A percentile compares a stretch with the other conserved stretches of the same genome.
phyloP scores from a whole-genome alignment of 2,797 vertebrate genomes.

The Mus caroli region DNA sequence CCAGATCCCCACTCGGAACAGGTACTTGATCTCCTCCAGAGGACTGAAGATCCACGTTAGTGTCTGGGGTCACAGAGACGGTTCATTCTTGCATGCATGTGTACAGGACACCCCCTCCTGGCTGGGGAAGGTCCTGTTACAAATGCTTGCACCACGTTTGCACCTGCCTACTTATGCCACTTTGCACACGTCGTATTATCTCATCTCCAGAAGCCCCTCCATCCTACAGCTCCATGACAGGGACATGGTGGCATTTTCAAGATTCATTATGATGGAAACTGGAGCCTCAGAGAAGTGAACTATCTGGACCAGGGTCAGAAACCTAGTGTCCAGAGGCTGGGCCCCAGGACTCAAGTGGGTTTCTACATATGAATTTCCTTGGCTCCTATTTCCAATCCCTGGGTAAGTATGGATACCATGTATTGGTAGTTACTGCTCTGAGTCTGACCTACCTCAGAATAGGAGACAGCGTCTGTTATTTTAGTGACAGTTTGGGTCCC shows the following conservation, averaged over 20 bases:
- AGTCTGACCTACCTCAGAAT: not conserved
- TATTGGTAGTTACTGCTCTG: not conserved
- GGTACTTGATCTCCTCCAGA: slow-evolving; percentile 89
- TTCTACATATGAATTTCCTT: not conserved
- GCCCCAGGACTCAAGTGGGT: not conserved
- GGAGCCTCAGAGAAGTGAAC: not conserved
- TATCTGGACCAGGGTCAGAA: not conserved
- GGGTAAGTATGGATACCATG: not conserved
- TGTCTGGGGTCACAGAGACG: slow-evolving; percentile 87
- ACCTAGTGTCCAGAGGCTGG: not conserved
- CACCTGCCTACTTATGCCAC: not conserved
- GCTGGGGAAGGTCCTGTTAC: not conserved
- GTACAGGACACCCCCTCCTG: not conserved
- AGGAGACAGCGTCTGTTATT: not conserved
- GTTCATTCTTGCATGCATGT: not conserved
- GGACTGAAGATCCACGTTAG: slow-evolving; percentile 95
- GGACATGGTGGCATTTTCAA: not conserved
- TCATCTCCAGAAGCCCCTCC: not conserved
- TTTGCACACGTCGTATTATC: rapidly evolving
- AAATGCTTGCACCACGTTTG: not conserved
- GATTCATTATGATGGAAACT: slow-evolving; percentile 5
- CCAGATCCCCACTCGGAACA: slow-evolving; percentile 89
- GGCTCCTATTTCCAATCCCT: rapidly evolving
- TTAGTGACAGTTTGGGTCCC: not conserved
- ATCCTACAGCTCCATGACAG: not conserved